These are phyloP conservation scores for Polydrusus cervinus DNA, from an alignment of 2,888 invertebrate genomes.

Conservation along the genomic window DNA sequence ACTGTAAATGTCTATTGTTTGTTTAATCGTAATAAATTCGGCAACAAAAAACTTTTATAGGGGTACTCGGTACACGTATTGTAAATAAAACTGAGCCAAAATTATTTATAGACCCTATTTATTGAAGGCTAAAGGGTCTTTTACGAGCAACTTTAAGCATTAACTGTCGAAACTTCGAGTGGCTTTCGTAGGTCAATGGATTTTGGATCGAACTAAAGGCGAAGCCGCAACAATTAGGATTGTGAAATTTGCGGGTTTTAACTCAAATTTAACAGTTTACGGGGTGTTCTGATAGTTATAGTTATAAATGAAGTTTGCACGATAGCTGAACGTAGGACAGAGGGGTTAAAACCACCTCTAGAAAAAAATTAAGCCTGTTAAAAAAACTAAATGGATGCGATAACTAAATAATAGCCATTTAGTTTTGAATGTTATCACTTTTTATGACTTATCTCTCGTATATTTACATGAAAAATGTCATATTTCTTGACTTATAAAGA, in stretches of 20 bases:
- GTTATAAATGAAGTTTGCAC: too few relatives aligned
- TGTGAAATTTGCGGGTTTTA: neutral
- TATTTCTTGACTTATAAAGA: too few relatives aligned
- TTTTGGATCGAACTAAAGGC: slow-evolving; percentile 8
- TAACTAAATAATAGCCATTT: too few relatives aligned
- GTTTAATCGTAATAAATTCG: slow-evolving; percentile 1
- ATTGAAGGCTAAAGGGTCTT: slow-evolving; percentile 21
- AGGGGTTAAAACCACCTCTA: too few relatives aligned
- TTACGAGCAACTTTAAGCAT: slow-evolving; percentile 22
- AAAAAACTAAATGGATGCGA: too few relatives aligned
- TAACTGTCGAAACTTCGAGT: slow-evolving; percentile 18
- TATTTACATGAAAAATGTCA: too few relatives aligned
- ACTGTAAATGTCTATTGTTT: neutral
- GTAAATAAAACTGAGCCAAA: slow-evolving; percentile 17
- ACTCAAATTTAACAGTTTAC: neutral
- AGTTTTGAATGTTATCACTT: too few relatives aligned
- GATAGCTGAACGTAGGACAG: too few relatives aligned
- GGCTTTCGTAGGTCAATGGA: slow-evolving; percentile 19
- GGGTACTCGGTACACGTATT: slow-evolving; percentile 1
- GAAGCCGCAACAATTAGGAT: slow-evolving; percentile 1
- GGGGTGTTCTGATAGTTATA: too few relatives aligned
- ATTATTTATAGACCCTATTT: slow-evolving; percentile 22
- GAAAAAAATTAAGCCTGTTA: too few relatives aligned
- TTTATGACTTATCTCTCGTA: too few relatives aligned
- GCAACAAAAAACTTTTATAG: slow-evolving; percentile 4